Percentiles rank a stretch among this genome's conserved stretches.
Evolutionary conservation across 2,888 invertebrate genomes (phyloP).

Genomic region (Pachycephus smyrnensis): DNA sequence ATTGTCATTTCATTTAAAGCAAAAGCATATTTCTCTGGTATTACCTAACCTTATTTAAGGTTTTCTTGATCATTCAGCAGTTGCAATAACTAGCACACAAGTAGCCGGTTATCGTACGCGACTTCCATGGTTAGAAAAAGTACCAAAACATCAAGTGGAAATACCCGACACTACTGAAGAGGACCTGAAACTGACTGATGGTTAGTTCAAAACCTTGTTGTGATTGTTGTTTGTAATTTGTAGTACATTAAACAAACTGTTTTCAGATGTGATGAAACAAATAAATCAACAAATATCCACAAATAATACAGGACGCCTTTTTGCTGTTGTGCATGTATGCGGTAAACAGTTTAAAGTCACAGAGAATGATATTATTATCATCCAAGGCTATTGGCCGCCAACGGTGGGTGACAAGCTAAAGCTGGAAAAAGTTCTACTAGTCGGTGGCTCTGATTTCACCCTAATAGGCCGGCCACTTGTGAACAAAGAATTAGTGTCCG

Average conservation of each 20-base stretch:
- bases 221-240: not conserved
- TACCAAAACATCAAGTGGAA: slow-evolving; percentile 40
- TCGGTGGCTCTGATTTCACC: slow-evolving; percentile 84
- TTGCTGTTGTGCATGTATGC: slow-evolving; percentile 84
- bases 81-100: slow-evolving; percentile 7
- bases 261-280: slow-evolving; percentile 71
- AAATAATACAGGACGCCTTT: slow-evolving; percentile 73
- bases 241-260: not conserved
- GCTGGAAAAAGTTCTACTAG: slow-evolving; percentile 85
- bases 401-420: slow-evolving; percentile 82
- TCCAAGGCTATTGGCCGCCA: slow-evolving; percentile 89
- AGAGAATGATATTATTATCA: slow-evolving; percentile 83
- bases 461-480: slow-evolving; percentile 84
- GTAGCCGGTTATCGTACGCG: slow-evolving; percentile 29
- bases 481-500: slow-evolving; percentile 77
- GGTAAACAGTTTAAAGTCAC: slow-evolving; percentile 90
- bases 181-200: slow-evolving; percentile 45
- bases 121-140: slow-evolving; percentile 48
- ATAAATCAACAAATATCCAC: slow-evolving; percentile 75
- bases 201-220: slow-evolving; percentile 16
- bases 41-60: slow-evolving; percentile 12
- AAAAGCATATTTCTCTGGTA: not conserved
- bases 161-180: slow-evolving; percentile 41
- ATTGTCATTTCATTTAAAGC: not conserved
- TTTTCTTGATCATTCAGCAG: slow-evolving; percentile 2